phyloP scores from a whole-genome alignment of 64 coral and sea anemone genomes.

The Dendrophyllia cribrosa region DNA sequence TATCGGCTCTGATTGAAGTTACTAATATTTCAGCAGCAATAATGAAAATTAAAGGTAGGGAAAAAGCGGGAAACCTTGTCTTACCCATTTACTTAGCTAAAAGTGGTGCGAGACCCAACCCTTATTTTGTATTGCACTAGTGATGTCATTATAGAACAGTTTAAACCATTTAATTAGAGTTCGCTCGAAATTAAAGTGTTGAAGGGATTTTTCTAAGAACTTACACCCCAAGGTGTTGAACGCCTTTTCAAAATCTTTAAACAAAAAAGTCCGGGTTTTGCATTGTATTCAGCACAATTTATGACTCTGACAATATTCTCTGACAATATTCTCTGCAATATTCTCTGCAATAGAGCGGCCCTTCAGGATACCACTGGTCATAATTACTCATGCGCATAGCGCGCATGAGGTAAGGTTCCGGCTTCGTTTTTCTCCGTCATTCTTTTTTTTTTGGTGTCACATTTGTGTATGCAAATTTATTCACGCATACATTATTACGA shows the following conservation, averaged over 20 bases:
- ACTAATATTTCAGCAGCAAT: not conserved
- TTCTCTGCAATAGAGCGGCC: not conserved
- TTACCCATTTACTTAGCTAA: too few species aligned
- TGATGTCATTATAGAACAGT: not conserved
- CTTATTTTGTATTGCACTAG: not conserved
- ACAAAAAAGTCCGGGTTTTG: not conserved
- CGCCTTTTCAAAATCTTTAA: not conserved
- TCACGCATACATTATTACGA: too few species aligned
- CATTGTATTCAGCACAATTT: not conserved
- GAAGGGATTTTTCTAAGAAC: not conserved
- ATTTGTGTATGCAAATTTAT: too few species aligned
- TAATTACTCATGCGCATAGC: too few species aligned
- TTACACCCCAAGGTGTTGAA: not conserved
- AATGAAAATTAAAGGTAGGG: not conserved
- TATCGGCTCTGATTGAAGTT: not conserved
- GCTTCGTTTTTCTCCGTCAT: too few species aligned
- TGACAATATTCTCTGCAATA: slow-evolving; percentile 1
- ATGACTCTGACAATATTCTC: not conserved
- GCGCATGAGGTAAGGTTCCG: too few species aligned
- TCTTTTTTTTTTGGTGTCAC: too few species aligned
- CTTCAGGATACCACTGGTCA: not conserved
- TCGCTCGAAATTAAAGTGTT: not conserved
- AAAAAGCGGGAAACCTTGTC: not conserved
- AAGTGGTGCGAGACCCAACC: not conserved
- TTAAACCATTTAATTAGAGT: not conserved